phyloP scores from a whole-genome alignment of 2,888 invertebrate species.

The Axea sp. region DNA sequence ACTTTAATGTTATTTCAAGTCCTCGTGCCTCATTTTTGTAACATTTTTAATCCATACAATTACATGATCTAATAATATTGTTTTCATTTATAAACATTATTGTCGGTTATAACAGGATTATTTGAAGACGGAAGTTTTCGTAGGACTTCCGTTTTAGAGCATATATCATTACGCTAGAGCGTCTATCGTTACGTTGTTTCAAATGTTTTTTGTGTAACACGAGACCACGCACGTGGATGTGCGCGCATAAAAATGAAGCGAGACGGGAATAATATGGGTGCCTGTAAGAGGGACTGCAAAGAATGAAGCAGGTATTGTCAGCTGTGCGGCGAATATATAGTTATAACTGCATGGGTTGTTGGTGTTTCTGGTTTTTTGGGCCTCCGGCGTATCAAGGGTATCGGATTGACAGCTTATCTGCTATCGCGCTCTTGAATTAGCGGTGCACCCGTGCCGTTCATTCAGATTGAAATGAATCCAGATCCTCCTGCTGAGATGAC shows the following conservation, averaged over 20 bases:
- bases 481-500: constrained; percentile 60
- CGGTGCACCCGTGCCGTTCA: constrained; percentile 60
- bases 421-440: constrained; percentile 64
- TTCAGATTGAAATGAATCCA: constrained; percentile 64
- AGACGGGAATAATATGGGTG: not conserved
- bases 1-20: too few relatives aligned
- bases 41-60: too few relatives aligned
- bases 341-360: constrained; percentile 52
- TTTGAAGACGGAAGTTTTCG: not conserved
- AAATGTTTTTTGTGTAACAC: constrained; percentile 52
- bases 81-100: too few relatives aligned
- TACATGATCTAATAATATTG: too few relatives aligned
- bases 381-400: constrained; percentile 65
- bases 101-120: not conserved
- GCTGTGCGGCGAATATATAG: constrained; percentile 56
- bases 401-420: constrained; percentile 67
- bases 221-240: constrained; percentile 61
- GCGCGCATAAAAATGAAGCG: constrained; percentile 20
- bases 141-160: not conserved
- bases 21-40: too few relatives aligned
- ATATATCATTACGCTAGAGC: too few relatives aligned
- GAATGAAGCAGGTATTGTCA: constrained; percentile 57
- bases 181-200: constrained; percentile 41
- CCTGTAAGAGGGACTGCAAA: constrained; percentile 20
- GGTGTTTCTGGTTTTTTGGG: constrained; percentile 57